Percentiles rank a stretch among this genome's conserved stretches.
phyloP scores from a whole-genome alignment of 2,797 vertebrate genomes.

The Lepilemur ruficaudatus region DNA sequence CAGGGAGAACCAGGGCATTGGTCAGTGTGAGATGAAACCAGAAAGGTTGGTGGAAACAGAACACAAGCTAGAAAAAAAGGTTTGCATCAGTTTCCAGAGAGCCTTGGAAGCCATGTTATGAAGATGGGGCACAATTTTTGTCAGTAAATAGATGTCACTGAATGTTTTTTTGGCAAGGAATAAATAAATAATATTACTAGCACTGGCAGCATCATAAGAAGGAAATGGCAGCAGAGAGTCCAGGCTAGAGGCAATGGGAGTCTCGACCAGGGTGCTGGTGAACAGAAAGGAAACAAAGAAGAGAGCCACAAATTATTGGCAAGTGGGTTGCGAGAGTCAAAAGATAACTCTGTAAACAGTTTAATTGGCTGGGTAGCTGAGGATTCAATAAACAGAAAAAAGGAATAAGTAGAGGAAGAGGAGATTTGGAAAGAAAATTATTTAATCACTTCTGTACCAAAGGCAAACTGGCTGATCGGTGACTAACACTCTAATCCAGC shows the following conservation, averaged over 20 bases:
- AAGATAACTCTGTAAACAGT: neutral
- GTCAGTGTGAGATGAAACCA: neutral
- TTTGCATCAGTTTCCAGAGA: neutral
- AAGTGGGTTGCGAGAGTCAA: neutral
- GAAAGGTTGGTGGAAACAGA: neutral
- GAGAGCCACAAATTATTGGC: neutral
- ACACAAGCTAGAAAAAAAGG: neutral
- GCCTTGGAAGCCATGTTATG: neutral
- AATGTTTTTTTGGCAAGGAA: neutral
- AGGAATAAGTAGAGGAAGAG: neutral
- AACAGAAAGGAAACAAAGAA: neutral
- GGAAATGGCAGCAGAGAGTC: neutral
- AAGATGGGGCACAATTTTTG: neutral
- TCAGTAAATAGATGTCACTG: neutral
- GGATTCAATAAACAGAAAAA: neutral
- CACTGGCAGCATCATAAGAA: neutral
- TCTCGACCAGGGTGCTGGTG: neutral
- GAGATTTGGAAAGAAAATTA: conserved; percentile 22
- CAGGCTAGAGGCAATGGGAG: neutral
- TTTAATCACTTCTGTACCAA: neutral
- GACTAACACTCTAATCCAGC: neutral
- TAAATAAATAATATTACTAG: neutral
- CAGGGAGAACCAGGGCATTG: neutral
- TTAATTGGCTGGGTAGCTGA: neutral
- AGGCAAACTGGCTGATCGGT: neutral